phyloP scores from a whole-genome alignment of 2,888 invertebrate species.

The Diplolepis rosae region DNA sequence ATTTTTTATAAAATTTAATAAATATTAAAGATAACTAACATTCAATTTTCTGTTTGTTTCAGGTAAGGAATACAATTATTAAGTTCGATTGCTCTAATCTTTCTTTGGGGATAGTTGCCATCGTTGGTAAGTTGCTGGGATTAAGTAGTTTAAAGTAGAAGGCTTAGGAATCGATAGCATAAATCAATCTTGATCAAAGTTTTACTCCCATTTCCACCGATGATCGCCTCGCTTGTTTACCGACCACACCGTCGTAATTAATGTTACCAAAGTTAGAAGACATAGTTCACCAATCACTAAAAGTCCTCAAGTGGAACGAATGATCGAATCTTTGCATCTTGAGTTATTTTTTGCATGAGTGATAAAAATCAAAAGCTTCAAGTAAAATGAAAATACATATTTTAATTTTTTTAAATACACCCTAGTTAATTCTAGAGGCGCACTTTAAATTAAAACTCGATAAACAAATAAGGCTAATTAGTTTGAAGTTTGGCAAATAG shows the following conservation, averaged over 20 bases:
- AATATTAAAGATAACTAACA: conserved; percentile 33
- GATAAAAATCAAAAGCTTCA: not conserved
- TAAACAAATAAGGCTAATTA: conserved; percentile 9
- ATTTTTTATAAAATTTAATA: conserved; percentile 22
- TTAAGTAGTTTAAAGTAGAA: conserved; percentile 45
- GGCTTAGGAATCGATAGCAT: too few species aligned
- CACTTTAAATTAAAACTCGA: not conserved
- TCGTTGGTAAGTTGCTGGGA: conserved; percentile 48
- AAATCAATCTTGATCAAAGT: conserved; percentile 50
- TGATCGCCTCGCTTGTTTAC: conserved; percentile 52
- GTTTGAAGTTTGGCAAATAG: conserved; percentile 13
- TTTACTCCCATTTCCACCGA: conserved; percentile 47
- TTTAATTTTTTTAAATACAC: not conserved
- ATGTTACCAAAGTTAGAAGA: conserved; percentile 48
- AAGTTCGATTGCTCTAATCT: conserved; percentile 43
- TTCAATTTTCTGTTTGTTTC: conserved; percentile 54
- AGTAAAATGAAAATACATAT: not conserved
- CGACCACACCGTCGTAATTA: conserved; percentile 51
- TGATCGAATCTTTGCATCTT: not conserved
- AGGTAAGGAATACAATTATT: conserved; percentile 56
- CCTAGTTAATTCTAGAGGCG: not conserved
- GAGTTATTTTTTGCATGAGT: not conserved
- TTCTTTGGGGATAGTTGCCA: conserved; percentile 36
- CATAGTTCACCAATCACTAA: conserved; percentile 43
- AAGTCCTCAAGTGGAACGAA: conserved; percentile 18